Evolutionary conservation across 2,113 vertebrate genomes (phyloP).

Genomic region (Passer domesticus): DNA sequence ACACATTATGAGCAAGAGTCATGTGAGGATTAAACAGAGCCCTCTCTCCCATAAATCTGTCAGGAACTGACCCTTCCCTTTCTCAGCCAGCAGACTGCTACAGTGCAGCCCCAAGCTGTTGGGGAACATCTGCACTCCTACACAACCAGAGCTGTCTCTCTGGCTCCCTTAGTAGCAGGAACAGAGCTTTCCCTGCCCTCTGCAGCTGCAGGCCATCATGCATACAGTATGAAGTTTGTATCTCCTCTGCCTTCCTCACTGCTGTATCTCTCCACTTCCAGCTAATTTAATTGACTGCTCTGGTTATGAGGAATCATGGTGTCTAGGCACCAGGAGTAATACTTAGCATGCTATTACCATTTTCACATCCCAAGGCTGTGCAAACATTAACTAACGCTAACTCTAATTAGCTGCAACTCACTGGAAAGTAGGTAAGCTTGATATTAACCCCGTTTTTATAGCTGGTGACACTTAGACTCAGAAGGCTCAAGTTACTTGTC

Average conservation of each 20-base stretch:
- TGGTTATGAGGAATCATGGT: slow-evolving; percentile 25
- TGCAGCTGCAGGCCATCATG: not conserved
- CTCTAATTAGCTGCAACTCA: slow-evolving; percentile 18
- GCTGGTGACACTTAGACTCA: not conserved
- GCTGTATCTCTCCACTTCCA: not conserved
- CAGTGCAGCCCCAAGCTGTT: not conserved
- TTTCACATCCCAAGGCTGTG: slow-evolving; percentile 33
- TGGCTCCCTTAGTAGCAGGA: not conserved
- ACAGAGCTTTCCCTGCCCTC: not conserved
- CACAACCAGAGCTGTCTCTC: not conserved
- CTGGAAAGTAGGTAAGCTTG: slow-evolving; percentile 28
- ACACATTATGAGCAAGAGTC: not conserved
- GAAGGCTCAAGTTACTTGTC: not conserved
- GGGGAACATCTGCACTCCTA: not conserved
- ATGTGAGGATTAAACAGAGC: not conserved
- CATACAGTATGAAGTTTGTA: slow-evolving; percentile 6
- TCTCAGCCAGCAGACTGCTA: not conserved
- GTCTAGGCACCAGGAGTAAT: slow-evolving; percentile 17
- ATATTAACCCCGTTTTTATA: slow-evolving; percentile 21
- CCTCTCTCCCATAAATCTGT: not conserved
- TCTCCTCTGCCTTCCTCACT: not conserved
- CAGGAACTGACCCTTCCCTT: not conserved
- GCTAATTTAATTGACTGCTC: slow-evolving; percentile 29
- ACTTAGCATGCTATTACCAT: slow-evolving; percentile 11
- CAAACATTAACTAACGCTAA: slow-evolving; percentile 23